Conservation (phyloP, 2,113 vertebrate species). For the Eurypyga helias region DNA sequence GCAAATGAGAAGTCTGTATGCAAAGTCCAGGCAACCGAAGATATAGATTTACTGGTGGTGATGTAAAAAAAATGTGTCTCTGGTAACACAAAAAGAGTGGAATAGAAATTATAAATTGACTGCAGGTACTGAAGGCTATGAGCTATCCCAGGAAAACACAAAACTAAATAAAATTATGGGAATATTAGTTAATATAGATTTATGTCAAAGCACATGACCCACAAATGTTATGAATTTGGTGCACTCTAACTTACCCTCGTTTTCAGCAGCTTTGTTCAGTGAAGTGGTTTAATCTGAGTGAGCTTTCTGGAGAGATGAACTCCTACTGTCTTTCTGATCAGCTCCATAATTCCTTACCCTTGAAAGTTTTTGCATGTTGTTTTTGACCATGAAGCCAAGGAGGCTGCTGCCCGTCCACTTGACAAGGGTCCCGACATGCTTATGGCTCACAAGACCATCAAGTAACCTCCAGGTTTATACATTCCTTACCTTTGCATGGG, state of each 20-base stretch:
- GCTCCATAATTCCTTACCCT: not conserved
- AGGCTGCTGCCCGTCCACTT: not conserved
- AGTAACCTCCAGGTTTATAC: not conserved
- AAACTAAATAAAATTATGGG: not conserved
- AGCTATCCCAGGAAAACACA: not conserved
- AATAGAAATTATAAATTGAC: not conserved
- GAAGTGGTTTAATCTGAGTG: not conserved
- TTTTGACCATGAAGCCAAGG: not conserved
- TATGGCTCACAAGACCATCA: not conserved
- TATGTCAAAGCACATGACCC: not conserved
- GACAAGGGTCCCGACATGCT: fast-evolving
- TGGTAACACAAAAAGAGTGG: not conserved
- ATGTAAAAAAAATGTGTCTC: not conserved
- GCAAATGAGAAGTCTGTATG: not conserved
- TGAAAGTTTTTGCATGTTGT: not conserved
- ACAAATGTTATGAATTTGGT: not conserved
- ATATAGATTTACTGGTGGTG: not conserved
- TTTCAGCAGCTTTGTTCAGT: not conserved
- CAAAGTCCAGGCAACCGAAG: not conserved
- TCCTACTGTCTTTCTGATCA: not conserved
- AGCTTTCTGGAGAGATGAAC: not conserved
- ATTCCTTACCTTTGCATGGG: not conserved
- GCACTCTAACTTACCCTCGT: not conserved
- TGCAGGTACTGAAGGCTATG: not conserved
- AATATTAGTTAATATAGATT: not conserved